These are phyloP conservation scores for Dendrolimus kikuchii DNA, from an alignment of 1,140 invertebrate species.

Conservation along the genomic window DNA sequence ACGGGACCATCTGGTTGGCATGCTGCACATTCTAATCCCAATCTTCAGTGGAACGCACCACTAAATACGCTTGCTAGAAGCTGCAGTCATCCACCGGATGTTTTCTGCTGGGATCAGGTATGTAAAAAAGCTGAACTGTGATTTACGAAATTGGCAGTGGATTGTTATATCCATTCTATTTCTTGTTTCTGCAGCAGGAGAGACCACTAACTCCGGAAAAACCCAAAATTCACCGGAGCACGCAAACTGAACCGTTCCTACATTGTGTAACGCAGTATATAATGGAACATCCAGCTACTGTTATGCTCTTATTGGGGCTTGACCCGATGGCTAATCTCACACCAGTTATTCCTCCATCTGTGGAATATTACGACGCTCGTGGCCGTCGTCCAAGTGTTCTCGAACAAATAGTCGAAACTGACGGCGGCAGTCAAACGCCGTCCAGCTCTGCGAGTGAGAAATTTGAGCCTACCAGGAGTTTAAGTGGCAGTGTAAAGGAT, in stretches of 20 bases:
- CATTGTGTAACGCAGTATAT: constrained; percentile 68
- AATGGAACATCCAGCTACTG: constrained; percentile 67
- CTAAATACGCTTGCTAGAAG: constrained; percentile 76
- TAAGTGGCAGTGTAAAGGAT: constrained; percentile 42
- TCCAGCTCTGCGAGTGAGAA: constrained; percentile 51
- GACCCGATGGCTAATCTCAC: constrained; percentile 55
- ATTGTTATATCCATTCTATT: constrained; percentile 6
- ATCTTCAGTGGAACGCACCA: constrained; percentile 73
- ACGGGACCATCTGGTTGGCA: constrained; percentile 73
- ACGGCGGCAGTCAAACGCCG: constrained; percentile 57
- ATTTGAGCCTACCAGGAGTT: constrained; percentile 33
- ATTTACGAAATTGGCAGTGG: constrained; percentile 6
- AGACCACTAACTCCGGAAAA: constrained; percentile 49
- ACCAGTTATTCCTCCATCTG: constrained; percentile 40
- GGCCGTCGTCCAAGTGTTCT: constrained; percentile 44
- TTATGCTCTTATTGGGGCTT: constrained; percentile 64
- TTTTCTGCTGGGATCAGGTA: constrained; percentile 80
- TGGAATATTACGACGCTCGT: constrained; percentile 53
- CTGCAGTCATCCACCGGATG: constrained; percentile 87
- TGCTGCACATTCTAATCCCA: constrained; percentile 81
- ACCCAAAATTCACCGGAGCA: constrained; percentile 51
- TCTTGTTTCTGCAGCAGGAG: constrained; percentile 42
- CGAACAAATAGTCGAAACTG: constrained; percentile 60
- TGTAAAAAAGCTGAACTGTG: background rate
- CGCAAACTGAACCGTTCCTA: constrained; percentile 67